phyloP scores from a whole-genome alignment of 2,113 vertebrate species.

The Podarcis muralis region DNA sequence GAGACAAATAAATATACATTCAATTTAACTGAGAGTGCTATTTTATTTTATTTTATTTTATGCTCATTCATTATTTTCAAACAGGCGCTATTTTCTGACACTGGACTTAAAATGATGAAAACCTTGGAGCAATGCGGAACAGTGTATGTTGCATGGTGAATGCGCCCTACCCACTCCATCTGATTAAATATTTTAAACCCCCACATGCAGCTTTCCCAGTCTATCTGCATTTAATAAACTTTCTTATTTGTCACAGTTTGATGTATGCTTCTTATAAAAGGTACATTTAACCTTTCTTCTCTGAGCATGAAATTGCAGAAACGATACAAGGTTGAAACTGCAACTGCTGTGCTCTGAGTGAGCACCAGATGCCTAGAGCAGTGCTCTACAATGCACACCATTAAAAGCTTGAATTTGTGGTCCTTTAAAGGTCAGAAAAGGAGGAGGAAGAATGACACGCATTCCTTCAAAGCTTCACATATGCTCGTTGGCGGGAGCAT shows the following conservation, averaged over 20 bases:
- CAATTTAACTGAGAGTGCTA: background rate
- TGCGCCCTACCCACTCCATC: background rate
- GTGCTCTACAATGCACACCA: conserved; percentile 51
- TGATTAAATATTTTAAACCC: conserved; percentile 9
- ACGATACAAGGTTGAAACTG: conserved; percentile 60
- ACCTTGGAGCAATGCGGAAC: background rate
- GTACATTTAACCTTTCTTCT: conserved; percentile 68
- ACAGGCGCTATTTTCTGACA: background rate
- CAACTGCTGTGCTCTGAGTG: conserved; percentile 57
- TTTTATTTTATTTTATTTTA: too few species aligned
- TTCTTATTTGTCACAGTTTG: conserved; percentile 60
- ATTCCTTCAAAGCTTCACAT: conserved; percentile 54
- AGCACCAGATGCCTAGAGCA: conserved; percentile 57
- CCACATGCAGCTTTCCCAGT: background rate
- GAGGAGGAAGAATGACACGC: conserved; percentile 34
- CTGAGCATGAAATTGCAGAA: conserved; percentile 60
- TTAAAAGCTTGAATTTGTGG: conserved; percentile 68
- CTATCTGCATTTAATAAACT: conserved; percentile 37
- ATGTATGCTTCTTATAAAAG: conserved; percentile 41
- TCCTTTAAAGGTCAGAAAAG: conserved; percentile 71
- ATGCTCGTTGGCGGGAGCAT: conserved; percentile 35
- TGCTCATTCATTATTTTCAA: background rate
- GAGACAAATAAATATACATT: background rate
- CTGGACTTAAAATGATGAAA: background rate
- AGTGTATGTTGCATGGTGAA: background rate